Percentiles rank a stretch among this genome's conserved stretches.
phyloP scores from a whole-genome alignment of 2,888 invertebrate species.

The Melipona bicolor region DNA sequence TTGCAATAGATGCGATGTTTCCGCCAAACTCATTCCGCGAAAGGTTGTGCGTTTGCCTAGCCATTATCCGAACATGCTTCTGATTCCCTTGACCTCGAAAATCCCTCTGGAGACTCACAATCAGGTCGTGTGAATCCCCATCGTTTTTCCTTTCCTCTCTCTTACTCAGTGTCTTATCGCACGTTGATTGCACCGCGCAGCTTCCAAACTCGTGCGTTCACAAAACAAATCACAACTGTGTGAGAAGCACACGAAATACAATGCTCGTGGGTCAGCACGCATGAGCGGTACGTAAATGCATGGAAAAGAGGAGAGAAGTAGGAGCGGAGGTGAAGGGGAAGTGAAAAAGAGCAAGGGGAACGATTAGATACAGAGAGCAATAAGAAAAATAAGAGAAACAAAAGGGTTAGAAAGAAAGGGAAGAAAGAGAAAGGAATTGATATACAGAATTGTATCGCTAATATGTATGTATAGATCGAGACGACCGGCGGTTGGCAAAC shows the following conservation, averaged over 20 bases:
- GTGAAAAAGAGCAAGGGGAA: neutral
- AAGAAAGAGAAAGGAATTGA: neutral
- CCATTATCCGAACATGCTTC: slow-evolving; percentile 33
- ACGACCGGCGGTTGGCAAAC: neutral
- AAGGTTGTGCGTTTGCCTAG: slow-evolving; percentile 14
- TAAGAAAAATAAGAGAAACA: neutral
- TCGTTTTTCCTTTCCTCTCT: slow-evolving; percentile 4
- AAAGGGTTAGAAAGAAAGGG: neutral
- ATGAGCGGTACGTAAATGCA: slow-evolving; percentile 52
- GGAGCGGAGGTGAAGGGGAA: neutral
- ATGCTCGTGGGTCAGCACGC: slow-evolving; percentile 50
- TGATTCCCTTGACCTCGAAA: slow-evolving; percentile 74
- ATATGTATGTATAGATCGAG: slow-evolving; percentile 8
- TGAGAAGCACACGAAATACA: slow-evolving; percentile 24
- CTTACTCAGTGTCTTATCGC: slow-evolving; percentile 34
- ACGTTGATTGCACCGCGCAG: slow-evolving; percentile 19
- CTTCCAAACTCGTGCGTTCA: slow-evolving; percentile 67
- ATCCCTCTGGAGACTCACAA: slow-evolving; percentile 64
- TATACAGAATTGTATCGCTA: too few species aligned
- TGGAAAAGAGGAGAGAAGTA: slow-evolving; percentile 19
- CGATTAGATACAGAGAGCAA: neutral
- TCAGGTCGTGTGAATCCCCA: slow-evolving; percentile 60
- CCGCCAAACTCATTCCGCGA: neutral
- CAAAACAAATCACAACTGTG: neutral
- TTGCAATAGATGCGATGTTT: slow-evolving; percentile 21